Evolutionary conservation across 2,797 vertebrate genomes (phyloP).

Genomic region (Neosilurus hyrtlii): DNA sequence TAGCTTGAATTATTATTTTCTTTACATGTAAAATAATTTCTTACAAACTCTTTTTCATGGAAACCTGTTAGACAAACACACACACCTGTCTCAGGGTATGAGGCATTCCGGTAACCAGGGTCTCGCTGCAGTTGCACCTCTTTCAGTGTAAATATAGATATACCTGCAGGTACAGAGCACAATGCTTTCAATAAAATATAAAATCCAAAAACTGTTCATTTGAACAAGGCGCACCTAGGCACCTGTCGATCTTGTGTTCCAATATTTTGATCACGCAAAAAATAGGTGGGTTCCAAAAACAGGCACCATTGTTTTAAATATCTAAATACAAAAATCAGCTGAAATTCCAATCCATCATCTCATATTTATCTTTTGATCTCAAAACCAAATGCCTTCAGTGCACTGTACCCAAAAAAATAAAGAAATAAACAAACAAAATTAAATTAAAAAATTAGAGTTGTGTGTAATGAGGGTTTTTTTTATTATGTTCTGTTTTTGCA

Average conservation of each 20-base stretch:
- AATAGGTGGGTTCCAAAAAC: too few species aligned
- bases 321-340: too few species aligned
- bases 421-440: too few species aligned
- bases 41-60: background rate
- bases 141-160: conserved; percentile 97
- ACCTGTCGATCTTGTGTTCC: background rate
- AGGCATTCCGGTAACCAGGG: conserved; percentile 95
- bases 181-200: conserved; percentile 1
- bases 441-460: background rate
- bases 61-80: background rate
- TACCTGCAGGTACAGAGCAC: conserved; percentile 68
- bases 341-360: too few species aligned
- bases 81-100: conserved; percentile 92
- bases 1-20: background rate
- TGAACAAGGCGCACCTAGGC: background rate
- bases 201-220: background rate
- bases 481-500: background rate
- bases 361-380: too few species aligned
- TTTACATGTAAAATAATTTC: background rate
- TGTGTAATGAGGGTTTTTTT: too few species aligned
- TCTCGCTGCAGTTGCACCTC: conserved; percentile 97
- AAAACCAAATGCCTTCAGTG: too few species aligned
- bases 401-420: too few species aligned
- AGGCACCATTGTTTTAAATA: too few species aligned
- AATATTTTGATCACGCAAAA: background rate